Conservation (phyloP, 2,797 vertebrate species). For the Gymnothorax javanicus region DNA sequence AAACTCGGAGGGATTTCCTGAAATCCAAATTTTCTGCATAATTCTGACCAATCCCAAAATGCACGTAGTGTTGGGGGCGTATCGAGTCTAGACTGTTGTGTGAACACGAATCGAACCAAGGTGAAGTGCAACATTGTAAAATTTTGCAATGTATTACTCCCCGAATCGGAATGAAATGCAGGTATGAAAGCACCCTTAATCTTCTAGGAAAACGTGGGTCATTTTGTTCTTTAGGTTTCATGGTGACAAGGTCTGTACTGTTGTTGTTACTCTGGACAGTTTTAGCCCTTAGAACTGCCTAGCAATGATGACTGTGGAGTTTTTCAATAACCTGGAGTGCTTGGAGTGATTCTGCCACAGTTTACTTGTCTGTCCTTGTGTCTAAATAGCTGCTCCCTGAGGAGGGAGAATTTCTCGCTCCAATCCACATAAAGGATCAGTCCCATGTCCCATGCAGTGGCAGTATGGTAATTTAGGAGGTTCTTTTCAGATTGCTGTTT, state of each 20-base stretch:
- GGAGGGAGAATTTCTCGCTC: neutral
- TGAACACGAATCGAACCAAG: too few relatives aligned
- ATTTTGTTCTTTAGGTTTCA: conserved; percentile 42
- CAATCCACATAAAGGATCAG: neutral
- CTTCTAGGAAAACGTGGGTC: conserved; percentile 65
- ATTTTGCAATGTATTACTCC: too few relatives aligned
- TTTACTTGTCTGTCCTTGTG: neutral
- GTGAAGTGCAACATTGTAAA: too few relatives aligned
- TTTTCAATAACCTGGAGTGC: neutral
- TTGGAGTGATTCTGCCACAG: neutral
- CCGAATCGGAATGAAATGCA: too few relatives aligned
- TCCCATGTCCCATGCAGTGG: neutral
- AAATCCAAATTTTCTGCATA: too few relatives aligned
- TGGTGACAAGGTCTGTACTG: neutral
- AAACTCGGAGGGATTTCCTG: too few relatives aligned
- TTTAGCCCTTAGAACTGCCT: neutral
- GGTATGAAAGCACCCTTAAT: conserved; percentile 52
- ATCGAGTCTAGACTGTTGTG: too few relatives aligned
- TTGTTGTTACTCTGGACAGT: neutral
- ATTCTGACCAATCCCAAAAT: too few relatives aligned
- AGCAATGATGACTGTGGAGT: neutral
- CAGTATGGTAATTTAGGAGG: neutral
- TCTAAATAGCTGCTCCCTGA: neutral
- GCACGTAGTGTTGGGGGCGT: too few relatives aligned
- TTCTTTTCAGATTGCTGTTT: neutral